Evolutionary conservation across 2,888 invertebrate species (phyloP).

Genomic region (Tribolium freemani): DNA sequence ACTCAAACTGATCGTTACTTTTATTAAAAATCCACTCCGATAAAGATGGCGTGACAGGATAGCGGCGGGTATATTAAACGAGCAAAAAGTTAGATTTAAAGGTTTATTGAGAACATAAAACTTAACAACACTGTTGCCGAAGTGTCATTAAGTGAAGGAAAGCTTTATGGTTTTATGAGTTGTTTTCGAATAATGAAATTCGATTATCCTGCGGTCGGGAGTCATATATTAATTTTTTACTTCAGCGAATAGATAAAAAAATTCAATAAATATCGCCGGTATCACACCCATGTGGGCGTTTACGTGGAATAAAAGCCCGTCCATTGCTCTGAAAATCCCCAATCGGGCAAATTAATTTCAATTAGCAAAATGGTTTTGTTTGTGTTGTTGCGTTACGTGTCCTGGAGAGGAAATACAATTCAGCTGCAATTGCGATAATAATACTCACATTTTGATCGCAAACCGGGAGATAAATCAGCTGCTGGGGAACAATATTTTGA

Average conservation of each 20-base stretch:
- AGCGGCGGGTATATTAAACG: neutral
- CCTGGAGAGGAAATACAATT: neutral
- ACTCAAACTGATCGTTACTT: constrained; percentile 1
- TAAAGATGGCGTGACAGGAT: neutral
- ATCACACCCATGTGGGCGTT: too few species aligned
- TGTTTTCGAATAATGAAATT: neutral
- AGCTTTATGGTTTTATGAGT: constrained; percentile 2
- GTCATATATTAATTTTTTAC: constrained; percentile 18
- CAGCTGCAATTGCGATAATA: neutral
- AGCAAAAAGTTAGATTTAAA: neutral
- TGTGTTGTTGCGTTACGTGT: neutral
- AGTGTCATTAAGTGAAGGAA: constrained; percentile 2
- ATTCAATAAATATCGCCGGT: too few species aligned
- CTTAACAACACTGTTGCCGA: constrained; percentile 3
- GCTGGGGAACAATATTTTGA: constrained; percentile 10
- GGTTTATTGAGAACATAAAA: constrained; percentile 2
- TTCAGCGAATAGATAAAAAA: neutral
- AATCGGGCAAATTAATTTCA: neutral
- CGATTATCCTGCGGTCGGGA: constrained; percentile 4
- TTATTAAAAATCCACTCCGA: neutral
- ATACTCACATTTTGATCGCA: constrained; percentile 19
- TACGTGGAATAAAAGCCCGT: too few species aligned
- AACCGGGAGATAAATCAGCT: constrained; percentile 15
- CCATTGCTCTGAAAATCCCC: neutral
- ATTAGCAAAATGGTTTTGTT: constrained; percentile 8